Evolutionary conservation across 1,140 invertebrate species (phyloP).

Genomic region (Trichoplusia ni): DNA sequence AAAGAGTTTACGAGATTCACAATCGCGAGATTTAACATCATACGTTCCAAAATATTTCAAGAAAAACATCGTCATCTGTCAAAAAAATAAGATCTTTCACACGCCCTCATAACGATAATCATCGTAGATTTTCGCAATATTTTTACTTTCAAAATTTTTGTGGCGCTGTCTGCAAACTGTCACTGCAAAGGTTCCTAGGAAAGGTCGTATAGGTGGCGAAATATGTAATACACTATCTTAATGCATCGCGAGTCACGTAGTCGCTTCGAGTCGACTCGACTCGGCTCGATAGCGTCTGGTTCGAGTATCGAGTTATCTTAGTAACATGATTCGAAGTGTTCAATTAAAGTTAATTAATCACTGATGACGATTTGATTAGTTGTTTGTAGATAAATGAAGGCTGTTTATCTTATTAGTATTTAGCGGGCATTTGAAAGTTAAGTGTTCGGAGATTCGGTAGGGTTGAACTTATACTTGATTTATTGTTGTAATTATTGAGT

Average conservation of each 20-base stretch:
- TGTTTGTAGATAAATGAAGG: conserved; percentile 34
- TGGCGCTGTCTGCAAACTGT: conserved; percentile 10
- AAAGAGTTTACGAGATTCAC: no score
- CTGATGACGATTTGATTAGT: conserved; percentile 48
- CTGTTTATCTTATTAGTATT: conserved; percentile 29
- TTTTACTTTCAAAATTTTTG: conserved; percentile 15
- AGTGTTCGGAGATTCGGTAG: conserved; percentile 17
- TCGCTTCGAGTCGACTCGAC: conserved; percentile 32
- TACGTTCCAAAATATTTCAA: neutral
- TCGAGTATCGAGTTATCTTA: conserved; percentile 40
- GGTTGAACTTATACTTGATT: neutral
- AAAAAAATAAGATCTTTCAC: conserved; percentile 14
- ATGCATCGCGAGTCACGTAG: conserved; percentile 64
- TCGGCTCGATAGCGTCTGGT: conserved; percentile 39
- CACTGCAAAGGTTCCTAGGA: conserved; percentile 12
- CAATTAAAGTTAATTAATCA: conserved; percentile 60
- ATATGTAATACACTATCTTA: conserved; percentile 66
- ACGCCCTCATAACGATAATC: neutral
- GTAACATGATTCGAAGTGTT: conserved; percentile 38
- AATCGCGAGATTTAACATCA: neutral
- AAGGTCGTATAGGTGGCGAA: conserved; percentile 55
- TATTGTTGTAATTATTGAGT: conserved; percentile 7
- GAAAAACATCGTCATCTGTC: neutral
- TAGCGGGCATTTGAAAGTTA: conserved; percentile 29
- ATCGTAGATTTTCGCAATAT: neutral